These are phyloP conservation scores for Pygocentrus nattereri DNA, from an alignment of 2,797 vertebrate genomes.

Conservation along the genomic window DNA sequence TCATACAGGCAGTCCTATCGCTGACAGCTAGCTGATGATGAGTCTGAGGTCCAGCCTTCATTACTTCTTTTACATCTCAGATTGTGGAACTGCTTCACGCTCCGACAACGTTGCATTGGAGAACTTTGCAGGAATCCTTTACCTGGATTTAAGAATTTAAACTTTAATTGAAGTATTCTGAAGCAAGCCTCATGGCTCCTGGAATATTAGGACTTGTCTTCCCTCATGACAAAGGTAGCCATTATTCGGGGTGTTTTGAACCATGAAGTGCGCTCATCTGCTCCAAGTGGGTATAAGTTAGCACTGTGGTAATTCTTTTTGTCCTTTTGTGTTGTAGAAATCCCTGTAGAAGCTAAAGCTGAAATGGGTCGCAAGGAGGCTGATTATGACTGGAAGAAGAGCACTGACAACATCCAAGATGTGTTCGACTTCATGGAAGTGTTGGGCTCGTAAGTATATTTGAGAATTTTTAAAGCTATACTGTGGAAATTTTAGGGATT, in stretches of 20 bases:
- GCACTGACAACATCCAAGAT: slow-evolving; percentile 92
- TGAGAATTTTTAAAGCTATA: background rate
- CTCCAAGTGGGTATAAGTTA: background rate
- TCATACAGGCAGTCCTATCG: slow-evolving; percentile 17
- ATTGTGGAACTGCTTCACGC: background rate
- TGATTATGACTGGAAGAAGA: slow-evolving; percentile 89
- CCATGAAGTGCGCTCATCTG: background rate
- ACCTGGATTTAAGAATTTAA: slow-evolving; percentile 15
- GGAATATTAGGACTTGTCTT: slow-evolving; percentile 34
- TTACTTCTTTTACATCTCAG: background rate
- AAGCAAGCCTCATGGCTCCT: slow-evolving; percentile 35
- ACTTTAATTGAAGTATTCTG: background rate
- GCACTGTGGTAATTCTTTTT: background rate
- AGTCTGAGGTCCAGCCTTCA: background rate
- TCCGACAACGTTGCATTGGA: background rate
- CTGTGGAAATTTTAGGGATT: too few species aligned
- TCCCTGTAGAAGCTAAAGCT: slow-evolving; percentile 78
- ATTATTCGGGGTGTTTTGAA: background rate
- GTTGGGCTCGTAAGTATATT: slow-evolving; percentile 91
- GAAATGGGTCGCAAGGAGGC: slow-evolving; percentile 89
- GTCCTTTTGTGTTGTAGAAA: slow-evolving; percentile 66
- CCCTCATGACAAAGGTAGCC: slow-evolving; percentile 17
- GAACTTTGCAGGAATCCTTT: background rate
- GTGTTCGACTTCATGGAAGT: slow-evolving; percentile 94
- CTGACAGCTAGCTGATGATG: background rate